A percentile compares a stretch with the other conserved stretches of the same genome.
phyloP scores from a whole-genome alignment of 2,888 invertebrate species.

The Drosophila flavopinicola region DNA sequence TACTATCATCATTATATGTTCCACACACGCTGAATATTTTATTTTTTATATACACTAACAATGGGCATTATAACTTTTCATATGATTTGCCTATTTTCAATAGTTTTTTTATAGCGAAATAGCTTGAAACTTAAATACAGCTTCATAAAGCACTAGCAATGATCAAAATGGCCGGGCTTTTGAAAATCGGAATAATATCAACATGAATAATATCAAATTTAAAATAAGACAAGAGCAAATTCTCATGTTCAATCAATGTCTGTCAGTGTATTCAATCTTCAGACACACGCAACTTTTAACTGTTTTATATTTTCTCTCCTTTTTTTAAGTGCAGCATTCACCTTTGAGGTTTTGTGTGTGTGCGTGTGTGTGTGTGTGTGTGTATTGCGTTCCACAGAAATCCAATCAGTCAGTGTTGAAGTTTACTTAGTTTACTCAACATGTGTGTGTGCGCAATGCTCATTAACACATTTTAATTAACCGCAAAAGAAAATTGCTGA shows the following conservation, averaged over 20 bases:
- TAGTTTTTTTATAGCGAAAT: too few species aligned
- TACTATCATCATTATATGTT: constrained; percentile 29
- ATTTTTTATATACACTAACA: constrained; percentile 7
- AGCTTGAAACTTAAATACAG: too few species aligned
- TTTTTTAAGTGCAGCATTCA: constrained; percentile 26
- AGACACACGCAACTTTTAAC: not conserved
- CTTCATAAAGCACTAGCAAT: too few species aligned
- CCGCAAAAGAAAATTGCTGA: constrained; percentile 19
- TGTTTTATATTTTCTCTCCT: constrained; percentile 2
- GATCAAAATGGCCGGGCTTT: not conserved
- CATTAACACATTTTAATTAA: constrained; percentile 61
- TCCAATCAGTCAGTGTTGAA: constrained; percentile 48
- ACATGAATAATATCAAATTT: too few species aligned
- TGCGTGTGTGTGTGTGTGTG: not conserved
- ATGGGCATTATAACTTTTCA: not conserved
- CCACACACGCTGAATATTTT: constrained; percentile 34
- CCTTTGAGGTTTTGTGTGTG: constrained; percentile 15
- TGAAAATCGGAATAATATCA: too few species aligned
- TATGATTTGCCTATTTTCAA: too few species aligned
- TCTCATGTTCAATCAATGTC: not conserved
- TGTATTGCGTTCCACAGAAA: constrained; percentile 25
- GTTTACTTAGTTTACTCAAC: constrained; percentile 20
- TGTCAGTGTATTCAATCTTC: not conserved
- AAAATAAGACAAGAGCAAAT: too few species aligned
- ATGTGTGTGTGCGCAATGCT: constrained; percentile 49